Evolutionary conservation across 2,888 invertebrate genomes (phyloP).

Genomic region (Acholoe squamosa): DNA sequence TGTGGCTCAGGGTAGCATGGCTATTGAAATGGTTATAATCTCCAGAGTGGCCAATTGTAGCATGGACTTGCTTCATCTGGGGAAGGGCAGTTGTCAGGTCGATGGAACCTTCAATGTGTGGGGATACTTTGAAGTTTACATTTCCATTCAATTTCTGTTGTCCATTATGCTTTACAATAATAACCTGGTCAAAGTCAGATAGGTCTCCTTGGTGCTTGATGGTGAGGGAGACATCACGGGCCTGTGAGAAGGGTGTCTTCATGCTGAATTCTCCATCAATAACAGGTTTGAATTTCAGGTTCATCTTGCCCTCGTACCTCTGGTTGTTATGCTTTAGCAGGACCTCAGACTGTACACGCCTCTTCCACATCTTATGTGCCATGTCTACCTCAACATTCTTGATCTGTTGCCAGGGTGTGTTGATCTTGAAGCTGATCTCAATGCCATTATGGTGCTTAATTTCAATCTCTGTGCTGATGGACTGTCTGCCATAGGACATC

Average conservation of each 20-base stretch:
- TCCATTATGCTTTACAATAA: not conserved
- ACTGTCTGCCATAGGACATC: not conserved
- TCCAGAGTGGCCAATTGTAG: slow-evolving; percentile 20
- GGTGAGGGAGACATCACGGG: not conserved
- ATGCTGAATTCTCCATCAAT: slow-evolving; percentile 46
- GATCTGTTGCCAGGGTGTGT: not conserved
- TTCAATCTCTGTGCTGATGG: not conserved
- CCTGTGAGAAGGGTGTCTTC: slow-evolving; percentile 51
- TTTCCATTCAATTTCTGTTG: not conserved
- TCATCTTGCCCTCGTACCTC: slow-evolving; percentile 20
- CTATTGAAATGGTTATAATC: not conserved
- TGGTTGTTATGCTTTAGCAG: slow-evolving; percentile 9
- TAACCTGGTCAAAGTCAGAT: not conserved
- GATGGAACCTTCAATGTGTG: not conserved
- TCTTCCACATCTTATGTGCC: slow-evolving; percentile 34
- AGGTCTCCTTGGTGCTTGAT: slow-evolving; percentile 47
- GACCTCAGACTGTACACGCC: not conserved
- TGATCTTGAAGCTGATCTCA: slow-evolving; percentile 4
- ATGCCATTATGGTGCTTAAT: not conserved
- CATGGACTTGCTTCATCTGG: slow-evolving; percentile 3
- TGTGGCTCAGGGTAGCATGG: slow-evolving; percentile 15
- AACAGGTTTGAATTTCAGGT: slow-evolving; percentile 7
- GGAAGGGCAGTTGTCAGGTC: not conserved
- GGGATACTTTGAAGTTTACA: not conserved
- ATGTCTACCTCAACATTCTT: not conserved